These are phyloP conservation scores for Muraenolepis orangiensis DNA, from an alignment of 2,797 vertebrate genomes.

Conservation along the genomic window DNA sequence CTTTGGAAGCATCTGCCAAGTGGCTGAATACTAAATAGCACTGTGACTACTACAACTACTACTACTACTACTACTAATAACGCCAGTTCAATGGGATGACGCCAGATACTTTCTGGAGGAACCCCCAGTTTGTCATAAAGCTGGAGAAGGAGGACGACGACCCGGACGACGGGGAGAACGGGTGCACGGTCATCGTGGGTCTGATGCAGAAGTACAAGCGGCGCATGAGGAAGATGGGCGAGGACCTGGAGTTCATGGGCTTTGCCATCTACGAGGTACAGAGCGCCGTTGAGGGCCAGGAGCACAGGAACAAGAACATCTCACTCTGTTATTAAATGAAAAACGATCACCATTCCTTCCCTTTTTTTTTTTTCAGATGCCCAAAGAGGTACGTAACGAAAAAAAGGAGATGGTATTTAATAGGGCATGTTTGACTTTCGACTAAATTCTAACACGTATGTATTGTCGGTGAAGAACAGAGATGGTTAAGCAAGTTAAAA, in stretches of 20 bases:
- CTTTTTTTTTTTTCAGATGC: not conserved
- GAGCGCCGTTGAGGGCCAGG: not conserved
- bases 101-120: constrained; percentile 64
- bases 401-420: not conserved
- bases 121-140: constrained; percentile 71
- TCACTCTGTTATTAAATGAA: not conserved
- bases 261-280: constrained; percentile 67
- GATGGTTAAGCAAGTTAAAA: not conserved
- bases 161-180: constrained; percentile 52
- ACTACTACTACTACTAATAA: no score
- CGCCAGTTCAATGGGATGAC: not conserved
- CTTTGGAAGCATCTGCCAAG: not conserved
- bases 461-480: not conserved
- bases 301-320: not conserved
- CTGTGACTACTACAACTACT: no score
- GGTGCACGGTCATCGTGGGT: constrained; percentile 66
- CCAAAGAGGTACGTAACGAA: not conserved
- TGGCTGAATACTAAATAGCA: not conserved
- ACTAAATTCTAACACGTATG: not conserved
- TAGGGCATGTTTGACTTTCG: not conserved
- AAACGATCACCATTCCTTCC: not conserved
- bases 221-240: constrained; percentile 46
- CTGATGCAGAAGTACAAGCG: constrained; percentile 71
- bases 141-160: constrained; percentile 66
- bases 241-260: constrained; percentile 63